Conservation (phyloP, 2,113 vertebrate genomes). For the Perca fluviatilis region DNA sequence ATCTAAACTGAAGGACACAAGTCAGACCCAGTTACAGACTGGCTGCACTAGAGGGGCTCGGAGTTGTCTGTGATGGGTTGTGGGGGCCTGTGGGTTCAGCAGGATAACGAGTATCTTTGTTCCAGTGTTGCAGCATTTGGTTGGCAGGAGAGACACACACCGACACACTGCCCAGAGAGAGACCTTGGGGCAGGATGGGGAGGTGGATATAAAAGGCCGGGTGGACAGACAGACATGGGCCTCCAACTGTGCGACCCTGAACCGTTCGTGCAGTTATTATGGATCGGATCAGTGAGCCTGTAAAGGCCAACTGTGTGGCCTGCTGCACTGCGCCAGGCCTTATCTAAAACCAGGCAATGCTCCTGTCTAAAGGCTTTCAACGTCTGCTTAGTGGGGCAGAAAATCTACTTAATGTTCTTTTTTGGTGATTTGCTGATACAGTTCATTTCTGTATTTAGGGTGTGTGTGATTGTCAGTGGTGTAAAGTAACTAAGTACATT, state of each 20-base stretch:
- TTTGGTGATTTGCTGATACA: constrained; percentile 35
- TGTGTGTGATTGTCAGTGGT: neutral
- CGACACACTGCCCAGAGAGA: constrained; percentile 28
- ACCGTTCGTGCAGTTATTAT: constrained; percentile 47
- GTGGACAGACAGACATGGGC: constrained; percentile 17
- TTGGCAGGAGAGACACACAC: constrained; percentile 29
- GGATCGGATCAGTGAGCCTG: constrained; percentile 59
- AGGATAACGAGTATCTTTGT: constrained; percentile 48
- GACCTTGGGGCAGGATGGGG: constrained; percentile 2
- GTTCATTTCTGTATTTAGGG: constrained; percentile 26
- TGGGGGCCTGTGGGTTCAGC: constrained; percentile 45
- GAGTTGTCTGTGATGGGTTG: constrained; percentile 78
- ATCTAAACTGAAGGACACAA: constrained; percentile 37
- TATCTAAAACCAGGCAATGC: constrained; percentile 30
- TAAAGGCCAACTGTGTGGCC: constrained; percentile 56
- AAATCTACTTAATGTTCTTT: constrained; percentile 50
- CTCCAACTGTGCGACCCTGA: constrained; percentile 55
- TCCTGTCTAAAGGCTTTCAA: constrained; percentile 20
- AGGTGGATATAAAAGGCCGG: constrained; percentile 34
- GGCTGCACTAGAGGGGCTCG: constrained; percentile 11
- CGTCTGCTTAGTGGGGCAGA: constrained; percentile 46
- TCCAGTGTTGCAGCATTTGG: constrained; percentile 27
- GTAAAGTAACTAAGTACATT: neutral
- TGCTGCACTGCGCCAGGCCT: constrained; percentile 29
- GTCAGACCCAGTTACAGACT: constrained; percentile 39